phyloP scores from a whole-genome alignment of 2,113 vertebrate species.

The Taxidea taxus region DNA sequence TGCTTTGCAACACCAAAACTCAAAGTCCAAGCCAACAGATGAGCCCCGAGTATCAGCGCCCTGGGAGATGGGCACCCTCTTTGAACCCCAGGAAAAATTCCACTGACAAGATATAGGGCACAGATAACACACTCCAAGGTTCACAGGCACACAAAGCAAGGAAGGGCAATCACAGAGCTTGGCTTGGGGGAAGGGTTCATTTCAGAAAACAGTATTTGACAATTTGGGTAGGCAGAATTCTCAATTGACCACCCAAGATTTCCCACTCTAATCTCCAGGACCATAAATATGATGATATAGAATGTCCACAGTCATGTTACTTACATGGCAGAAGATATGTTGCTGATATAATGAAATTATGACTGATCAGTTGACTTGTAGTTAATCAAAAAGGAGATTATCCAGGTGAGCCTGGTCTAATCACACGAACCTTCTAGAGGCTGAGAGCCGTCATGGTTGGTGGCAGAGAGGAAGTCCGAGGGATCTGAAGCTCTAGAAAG shows the following conservation, averaged over 20 bases:
- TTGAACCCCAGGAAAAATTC: neutral
- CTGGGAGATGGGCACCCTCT: neutral
- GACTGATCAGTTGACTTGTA: neutral
- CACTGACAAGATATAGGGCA: neutral
- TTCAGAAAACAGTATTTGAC: neutral
- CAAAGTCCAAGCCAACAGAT: neutral
- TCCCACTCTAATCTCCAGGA: neutral
- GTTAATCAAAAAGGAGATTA: neutral
- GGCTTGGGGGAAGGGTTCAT: neutral
- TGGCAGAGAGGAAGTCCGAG: neutral
- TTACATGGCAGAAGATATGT: neutral
- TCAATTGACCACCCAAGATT: neutral
- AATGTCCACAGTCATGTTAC: neutral
- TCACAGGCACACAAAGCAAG: neutral
- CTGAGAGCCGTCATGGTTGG: neutral
- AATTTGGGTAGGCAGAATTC: neutral
- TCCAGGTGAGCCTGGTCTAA: neutral
- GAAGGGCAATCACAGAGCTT: neutral
- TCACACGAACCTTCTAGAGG: neutral
- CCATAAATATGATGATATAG: neutral
- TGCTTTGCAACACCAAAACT: neutral
- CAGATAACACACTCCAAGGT: neutral
- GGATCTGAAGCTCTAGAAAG: neutral
- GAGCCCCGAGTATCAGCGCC: neutral
- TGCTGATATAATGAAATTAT: neutral